Percentiles rank a stretch among this genome's conserved stretches.
Conservation (phyloP, 2,888 invertebrate species). For the Brenthis hecate region DNA sequence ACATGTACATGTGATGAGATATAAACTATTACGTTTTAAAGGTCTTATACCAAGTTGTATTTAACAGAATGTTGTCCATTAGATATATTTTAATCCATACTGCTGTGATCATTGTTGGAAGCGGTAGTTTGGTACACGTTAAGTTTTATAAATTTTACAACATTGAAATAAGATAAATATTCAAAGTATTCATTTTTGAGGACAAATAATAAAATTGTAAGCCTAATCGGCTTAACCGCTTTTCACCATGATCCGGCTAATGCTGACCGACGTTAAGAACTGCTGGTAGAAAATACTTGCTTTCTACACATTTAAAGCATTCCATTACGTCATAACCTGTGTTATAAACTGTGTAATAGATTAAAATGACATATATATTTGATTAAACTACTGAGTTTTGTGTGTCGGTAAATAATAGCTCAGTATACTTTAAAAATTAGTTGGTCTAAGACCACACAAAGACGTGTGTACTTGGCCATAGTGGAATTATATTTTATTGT, state of each 20-base stretch:
- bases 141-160: constrained; percentile 22
- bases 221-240: constrained; percentile 2
- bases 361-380: constrained; percentile 8
- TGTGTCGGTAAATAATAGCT: neutral
- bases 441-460: neutral
- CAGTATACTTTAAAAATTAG: constrained; percentile 3
- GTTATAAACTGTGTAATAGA: neutral
- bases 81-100: constrained; percentile 27
- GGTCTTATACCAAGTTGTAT: constrained; percentile 28
- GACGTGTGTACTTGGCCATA: neutral
- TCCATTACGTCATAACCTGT: neutral
- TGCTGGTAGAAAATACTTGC: constrained; percentile 5
- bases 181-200: constrained; percentile 3
- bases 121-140: constrained; percentile 9
- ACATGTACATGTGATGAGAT: constrained; percentile 46
- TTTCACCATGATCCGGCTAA: constrained; percentile 6
- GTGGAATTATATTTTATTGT: neutral
- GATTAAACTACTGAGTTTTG: neutral
- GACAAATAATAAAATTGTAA: neutral
- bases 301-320: constrained; percentile 8
- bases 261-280: neutral
- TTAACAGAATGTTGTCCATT: constrained; percentile 34
- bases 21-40: constrained; percentile 29
- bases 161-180: neutral
- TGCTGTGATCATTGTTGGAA: constrained; percentile 13